phyloP scores from a whole-genome alignment of 2,888 invertebrate species.

The Strigamia crassipes region DNA sequence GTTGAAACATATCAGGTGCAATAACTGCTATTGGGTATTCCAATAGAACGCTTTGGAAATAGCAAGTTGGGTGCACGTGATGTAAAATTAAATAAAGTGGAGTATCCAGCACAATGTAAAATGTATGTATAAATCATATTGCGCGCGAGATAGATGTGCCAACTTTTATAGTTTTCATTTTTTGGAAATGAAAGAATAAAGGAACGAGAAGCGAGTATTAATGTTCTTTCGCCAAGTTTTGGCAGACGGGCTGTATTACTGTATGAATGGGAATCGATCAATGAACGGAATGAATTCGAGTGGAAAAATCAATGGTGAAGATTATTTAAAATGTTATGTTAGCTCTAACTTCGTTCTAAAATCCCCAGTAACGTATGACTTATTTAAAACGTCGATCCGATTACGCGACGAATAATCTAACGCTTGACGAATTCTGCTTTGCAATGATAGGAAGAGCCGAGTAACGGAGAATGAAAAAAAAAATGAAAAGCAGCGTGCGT shows the following conservation, averaged over 20 bases:
- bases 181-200: background rate
- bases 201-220: background rate
- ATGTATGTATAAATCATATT: too few species aligned
- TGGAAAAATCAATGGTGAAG: background rate
- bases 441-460: conserved; percentile 30
- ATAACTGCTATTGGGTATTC: too few species aligned
- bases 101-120: too few species aligned
- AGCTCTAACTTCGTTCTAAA: background rate
- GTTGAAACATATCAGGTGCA: too few species aligned
- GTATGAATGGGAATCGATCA: background rate
- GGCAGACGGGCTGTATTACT: background rate
- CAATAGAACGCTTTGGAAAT: too few species aligned
- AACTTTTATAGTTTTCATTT: background rate
- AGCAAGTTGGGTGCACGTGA: too few species aligned
- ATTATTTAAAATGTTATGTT: background rate
- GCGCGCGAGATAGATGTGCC: too few species aligned
- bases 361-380: too few species aligned
- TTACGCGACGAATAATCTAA: background rate
- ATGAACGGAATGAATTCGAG: background rate
- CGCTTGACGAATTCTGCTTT: conserved; percentile 14
- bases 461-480: too few species aligned
- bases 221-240: background rate
- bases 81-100: too few species aligned
- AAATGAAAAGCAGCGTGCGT: background rate
- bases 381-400: background rate